Evolutionary conservation across 2,797 vertebrate species (phyloP).

Genomic region (Gila robusta): DNA sequence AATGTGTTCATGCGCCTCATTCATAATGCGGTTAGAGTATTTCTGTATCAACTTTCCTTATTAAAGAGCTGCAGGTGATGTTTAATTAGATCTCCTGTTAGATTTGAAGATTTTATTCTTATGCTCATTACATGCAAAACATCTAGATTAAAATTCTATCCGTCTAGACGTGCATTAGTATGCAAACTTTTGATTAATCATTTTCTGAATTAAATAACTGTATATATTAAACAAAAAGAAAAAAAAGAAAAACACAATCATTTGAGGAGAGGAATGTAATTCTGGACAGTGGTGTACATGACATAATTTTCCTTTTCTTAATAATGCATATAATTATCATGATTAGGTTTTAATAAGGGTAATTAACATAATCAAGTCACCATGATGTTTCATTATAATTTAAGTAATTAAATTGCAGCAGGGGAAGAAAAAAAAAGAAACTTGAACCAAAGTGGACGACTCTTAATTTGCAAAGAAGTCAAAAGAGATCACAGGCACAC

Average conservation of each 20-base stretch:
- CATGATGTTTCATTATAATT: conserved; percentile 66
- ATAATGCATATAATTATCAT: conserved; percentile 69
- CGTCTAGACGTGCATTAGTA: background rate
- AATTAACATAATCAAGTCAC: conserved; percentile 70
- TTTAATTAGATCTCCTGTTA: conserved; percentile 9
- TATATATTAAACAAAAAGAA: background rate
- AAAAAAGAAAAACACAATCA: conserved; percentile 35
- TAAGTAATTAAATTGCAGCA: conserved; percentile 41
- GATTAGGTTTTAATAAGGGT: conserved; percentile 66
- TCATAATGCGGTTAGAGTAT: background rate
- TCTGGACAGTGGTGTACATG: conserved; percentile 56
- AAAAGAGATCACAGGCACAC: background rate
- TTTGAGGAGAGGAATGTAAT: conserved; percentile 48
- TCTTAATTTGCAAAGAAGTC: conserved; percentile 26
- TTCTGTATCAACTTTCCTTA: no score
- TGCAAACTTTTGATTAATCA: conserved; percentile 13
- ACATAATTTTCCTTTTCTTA: conserved; percentile 59
- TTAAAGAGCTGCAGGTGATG: background rate
- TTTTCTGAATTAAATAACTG: background rate
- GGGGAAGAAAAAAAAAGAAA: conserved; percentile 13
- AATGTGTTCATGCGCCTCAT: background rate
- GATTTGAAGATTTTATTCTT: background rate
- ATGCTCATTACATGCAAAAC: background rate
- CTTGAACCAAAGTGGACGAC: conserved; percentile 8
- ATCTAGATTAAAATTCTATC: conserved; percentile 20